Conservation (phyloP, 2,797 vertebrate species). For the Pantherophis alleghaniensis region DNA sequence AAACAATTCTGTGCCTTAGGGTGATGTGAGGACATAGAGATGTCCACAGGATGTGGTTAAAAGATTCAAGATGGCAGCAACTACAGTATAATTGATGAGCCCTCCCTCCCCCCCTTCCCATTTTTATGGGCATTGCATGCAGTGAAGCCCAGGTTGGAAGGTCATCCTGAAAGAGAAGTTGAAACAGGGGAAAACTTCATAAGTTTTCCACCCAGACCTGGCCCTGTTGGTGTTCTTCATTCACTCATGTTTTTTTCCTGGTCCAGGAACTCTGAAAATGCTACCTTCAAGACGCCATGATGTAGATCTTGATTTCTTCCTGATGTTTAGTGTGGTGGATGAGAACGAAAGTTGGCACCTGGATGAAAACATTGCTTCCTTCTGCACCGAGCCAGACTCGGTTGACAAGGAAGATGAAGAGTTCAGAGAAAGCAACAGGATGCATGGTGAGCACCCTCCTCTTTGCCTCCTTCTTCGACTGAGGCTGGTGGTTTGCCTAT, state of each 20-base stretch:
- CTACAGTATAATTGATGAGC: neutral
- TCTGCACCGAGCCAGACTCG: conserved; percentile 67
- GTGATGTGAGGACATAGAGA: neutral
- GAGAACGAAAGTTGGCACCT: conserved; percentile 83
- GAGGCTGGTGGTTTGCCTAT: neutral
- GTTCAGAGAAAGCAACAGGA: conserved; percentile 75
- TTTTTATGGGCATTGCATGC: neutral
- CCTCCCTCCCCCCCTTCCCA: neutral
- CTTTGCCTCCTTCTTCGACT: neutral
- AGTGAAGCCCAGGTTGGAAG: neutral
- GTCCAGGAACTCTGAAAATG: conserved; percentile 63
- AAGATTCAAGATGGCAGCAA: neutral
- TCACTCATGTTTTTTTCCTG: conserved; percentile 18
- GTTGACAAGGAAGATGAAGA: conserved; percentile 71
- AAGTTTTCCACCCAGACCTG: neutral
- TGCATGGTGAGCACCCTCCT: conserved; percentile 69
- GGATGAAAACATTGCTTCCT: conserved; percentile 70
- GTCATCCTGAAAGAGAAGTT: neutral
- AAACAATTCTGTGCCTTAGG: neutral
- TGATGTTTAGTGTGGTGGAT: conserved; percentile 80
- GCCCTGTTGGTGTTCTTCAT: neutral
- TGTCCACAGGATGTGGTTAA: neutral
- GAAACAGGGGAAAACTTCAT: neutral
- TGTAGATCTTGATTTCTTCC: conserved; percentile 72
- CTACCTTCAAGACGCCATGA: conserved; percentile 61